A percentile compares a stretch with the other conserved stretches of the same genome.
phyloP scores from a whole-genome alignment of 1,140 invertebrate species.

The Ylistrum balloti region DNA sequence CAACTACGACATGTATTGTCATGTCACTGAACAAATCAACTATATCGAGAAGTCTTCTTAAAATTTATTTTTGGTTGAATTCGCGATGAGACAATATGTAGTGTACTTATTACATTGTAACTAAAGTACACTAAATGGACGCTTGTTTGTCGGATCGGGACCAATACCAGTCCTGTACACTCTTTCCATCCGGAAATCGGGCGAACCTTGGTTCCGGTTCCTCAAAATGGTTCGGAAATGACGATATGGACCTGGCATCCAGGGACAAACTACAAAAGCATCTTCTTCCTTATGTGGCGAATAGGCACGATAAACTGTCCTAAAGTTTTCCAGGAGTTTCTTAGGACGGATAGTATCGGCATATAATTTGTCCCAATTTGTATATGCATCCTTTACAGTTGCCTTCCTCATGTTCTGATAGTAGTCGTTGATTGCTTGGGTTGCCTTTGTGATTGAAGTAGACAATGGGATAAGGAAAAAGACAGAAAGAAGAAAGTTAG shows the following conservation, averaged over 20 bases:
- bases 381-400: conserved; percentile 60
- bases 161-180: neutral
- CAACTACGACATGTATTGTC: too few species aligned
- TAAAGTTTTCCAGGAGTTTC: conserved; percentile 64
- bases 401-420: conserved; percentile 66
- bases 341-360: conserved; percentile 61
- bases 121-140: conserved; percentile 51
- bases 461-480: neutral
- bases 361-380: conserved; percentile 71
- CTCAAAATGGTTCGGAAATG: conserved; percentile 37
- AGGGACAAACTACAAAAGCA: conserved; percentile 69
- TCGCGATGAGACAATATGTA: too few species aligned
- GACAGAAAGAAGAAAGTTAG: neutral
- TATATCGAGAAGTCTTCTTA: too few species aligned
- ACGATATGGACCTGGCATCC: conserved; percentile 65
- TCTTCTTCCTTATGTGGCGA: conserved; percentile 70
- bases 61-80: too few species aligned
- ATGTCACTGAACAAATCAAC: too few species aligned
- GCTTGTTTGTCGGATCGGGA: neutral
- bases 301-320: conserved; percentile 67
- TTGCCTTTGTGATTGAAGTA: conserved; percentile 45
- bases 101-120: neutral
- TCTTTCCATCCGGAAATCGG: conserved; percentile 31
- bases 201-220: neutral
- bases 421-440: conserved; percentile 63